phyloP scores from a whole-genome alignment of 2,888 invertebrate genomes.

The Bombylius discolor region DNA sequence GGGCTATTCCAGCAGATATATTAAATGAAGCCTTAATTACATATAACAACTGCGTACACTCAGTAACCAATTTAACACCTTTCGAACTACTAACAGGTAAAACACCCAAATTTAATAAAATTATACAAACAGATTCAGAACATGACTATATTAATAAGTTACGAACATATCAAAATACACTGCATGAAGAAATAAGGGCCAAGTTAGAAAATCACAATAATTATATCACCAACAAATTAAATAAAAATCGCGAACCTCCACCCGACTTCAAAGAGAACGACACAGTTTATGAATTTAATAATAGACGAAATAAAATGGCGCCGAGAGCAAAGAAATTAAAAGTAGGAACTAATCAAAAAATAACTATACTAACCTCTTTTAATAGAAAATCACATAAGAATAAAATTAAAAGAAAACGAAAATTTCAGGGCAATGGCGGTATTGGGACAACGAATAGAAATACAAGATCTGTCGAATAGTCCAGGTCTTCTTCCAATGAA shows the following conservation, averaged over 20 bases:
- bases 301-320: slow-evolving; percentile 6
- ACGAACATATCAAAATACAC: not conserved
- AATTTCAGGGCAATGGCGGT: not conserved
- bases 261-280: not conserved
- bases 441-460: not conserved
- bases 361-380: not conserved
- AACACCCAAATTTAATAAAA: not conserved
- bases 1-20: slow-evolving; percentile 7
- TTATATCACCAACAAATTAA: slow-evolving; percentile 3
- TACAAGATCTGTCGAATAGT: not conserved
- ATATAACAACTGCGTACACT: slow-evolving; percentile 7
- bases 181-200: not conserved
- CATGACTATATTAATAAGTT: slow-evolving; percentile 8
- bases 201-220: not conserved
- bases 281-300: slow-evolving; percentile 1
- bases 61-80: slow-evolving; percentile 9
- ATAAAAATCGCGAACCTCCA: slow-evolving; percentile 1
- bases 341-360: slow-evolving; percentile 1
- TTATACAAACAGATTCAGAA: not conserved
- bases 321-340: slow-evolving; percentile 4
- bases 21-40: slow-evolving; percentile 8
- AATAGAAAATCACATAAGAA: not conserved
- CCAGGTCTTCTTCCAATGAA: not conserved
- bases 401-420: not conserved
- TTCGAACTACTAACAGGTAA: slow-evolving; percentile 8